A percentile compares a stretch with the other conserved stretches of the same genome.
These are phyloP conservation scores for Sebastes taczanowskii DNA, from an alignment of 2,797 vertebrate species.

Conservation along the genomic window DNA sequence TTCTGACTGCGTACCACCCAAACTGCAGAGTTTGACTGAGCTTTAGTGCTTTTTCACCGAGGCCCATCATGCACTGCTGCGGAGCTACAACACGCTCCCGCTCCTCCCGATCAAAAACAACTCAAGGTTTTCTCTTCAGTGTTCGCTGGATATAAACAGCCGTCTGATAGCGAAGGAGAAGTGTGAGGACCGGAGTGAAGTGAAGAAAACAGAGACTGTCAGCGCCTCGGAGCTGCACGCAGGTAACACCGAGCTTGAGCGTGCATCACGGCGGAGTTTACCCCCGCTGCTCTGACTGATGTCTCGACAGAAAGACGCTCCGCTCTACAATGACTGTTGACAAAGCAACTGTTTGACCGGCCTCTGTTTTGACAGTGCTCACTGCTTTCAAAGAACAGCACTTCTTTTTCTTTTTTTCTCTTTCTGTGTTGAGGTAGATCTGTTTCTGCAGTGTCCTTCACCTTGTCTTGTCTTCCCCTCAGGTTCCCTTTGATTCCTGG, in stretches of 20 bases:
- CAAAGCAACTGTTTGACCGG: constrained; percentile 55
- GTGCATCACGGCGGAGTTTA: neutral
- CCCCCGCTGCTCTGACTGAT: constrained; percentile 34
- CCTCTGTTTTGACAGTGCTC: constrained; percentile 51
- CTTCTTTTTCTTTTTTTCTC: neutral
- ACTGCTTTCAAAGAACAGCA: constrained; percentile 38
- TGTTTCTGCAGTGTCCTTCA: constrained; percentile 53
- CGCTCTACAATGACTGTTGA: constrained; percentile 44
- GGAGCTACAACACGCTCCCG: neutral
- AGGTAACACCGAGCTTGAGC: neutral
- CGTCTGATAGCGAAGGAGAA: constrained; percentile 9
- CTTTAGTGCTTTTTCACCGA: neutral
- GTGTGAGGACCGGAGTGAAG: neutral
- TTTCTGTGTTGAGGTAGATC: neutral
- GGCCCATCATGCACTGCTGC: constrained; percentile 16
- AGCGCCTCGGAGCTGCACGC: constrained; percentile 13
- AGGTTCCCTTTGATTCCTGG: constrained; percentile 52
- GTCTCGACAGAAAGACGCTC: constrained; percentile 36
- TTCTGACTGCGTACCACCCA: neutral
- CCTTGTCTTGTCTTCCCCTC: constrained; percentile 25
- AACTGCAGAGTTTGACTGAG: neutral
- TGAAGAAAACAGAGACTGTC: constrained; percentile 22
- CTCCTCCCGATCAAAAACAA: neutral
- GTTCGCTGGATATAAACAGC: constrained; percentile 1
- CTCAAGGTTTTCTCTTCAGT: constrained; percentile 21